Conservation (phyloP, 2,888 invertebrate species). For the Sthenelais limicola region DNA sequence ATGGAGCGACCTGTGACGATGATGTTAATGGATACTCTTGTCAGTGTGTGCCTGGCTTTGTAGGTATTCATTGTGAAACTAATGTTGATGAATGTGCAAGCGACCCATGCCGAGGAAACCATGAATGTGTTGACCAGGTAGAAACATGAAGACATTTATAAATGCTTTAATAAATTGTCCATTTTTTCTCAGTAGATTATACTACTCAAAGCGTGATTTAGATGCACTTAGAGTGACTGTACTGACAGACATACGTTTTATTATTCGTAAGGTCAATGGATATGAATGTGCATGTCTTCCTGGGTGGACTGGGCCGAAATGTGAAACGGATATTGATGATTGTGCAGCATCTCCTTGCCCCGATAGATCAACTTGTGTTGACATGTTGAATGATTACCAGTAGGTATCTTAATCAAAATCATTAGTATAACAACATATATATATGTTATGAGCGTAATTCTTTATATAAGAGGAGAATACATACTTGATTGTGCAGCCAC, state of each 20-base stretch:
- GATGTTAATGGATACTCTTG: conserved; percentile 1
- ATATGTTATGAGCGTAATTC: no score
- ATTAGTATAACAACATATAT: neutral
- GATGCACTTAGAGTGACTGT: no score
- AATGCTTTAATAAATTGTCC: no score
- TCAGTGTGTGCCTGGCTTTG: conserved; percentile 27
- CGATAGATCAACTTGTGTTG: conserved; percentile 15
- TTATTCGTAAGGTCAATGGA: conserved; percentile 4
- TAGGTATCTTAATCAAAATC: neutral
- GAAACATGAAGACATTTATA: no score
- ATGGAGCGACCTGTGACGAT: neutral
- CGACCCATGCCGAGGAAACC: conserved; percentile 25
- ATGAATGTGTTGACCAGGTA: conserved; percentile 14
- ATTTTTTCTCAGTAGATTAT: no score
- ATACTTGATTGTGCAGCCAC: neutral
- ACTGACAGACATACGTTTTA: no score
- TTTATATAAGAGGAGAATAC: no score
- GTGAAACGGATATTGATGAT: conserved; percentile 23
- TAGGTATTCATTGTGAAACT: conserved; percentile 22
- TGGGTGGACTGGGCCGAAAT: conserved; percentile 12
- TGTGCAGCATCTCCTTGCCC: conserved; percentile 14
- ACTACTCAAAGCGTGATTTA: no score
- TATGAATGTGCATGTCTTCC: conserved; percentile 19
- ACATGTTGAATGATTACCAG: conserved; percentile 11
- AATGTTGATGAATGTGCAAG: conserved; percentile 29